Evolutionary conservation across 1,140 invertebrate species (phyloP), one percentile per base, ranked within the genome.

Genomic region (Pomacea maculata): DNA sequence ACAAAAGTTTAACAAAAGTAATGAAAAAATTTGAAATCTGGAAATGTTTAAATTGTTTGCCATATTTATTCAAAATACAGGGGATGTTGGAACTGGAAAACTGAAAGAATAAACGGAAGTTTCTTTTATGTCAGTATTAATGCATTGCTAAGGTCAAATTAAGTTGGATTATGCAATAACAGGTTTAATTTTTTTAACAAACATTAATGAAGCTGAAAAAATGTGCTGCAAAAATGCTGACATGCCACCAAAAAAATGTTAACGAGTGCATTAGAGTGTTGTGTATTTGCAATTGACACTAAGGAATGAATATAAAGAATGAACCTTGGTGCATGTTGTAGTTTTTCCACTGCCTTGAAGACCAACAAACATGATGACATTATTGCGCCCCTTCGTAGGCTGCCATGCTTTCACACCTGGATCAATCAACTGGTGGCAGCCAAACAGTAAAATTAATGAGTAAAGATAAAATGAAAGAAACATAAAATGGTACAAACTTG

Each of bases 341-440:
- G 99, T 99, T 94, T 99, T 99, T 87, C 99, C 99, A 83, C 97
- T 98, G 84, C 99, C 99, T 86, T 94, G 98, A 3, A 99, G 93
- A 90, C 99, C 99, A 80, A 99, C 99, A 94, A 99, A 99, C 99
- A 99, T 99, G 84, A 99, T 97, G 19, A 99, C 93, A 93, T 99
- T 99, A 72, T 96, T 94, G 88, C 95, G 95, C 67, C 97, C 98
- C 94, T 99, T 99, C 0, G 96, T 93, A 82, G 99, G 99, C 86
- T 97, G 96, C 93, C 97, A 99, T 14, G 98, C 96, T 92, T 99
- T 99, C 3, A 99, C 98, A 79, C 97, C 97, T 80, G 99, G 98
- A 93, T 99, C 99, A 78, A 99, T 97, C 29, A 99, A 92, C 96
- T 98, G 89, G 12, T 83, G 77, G 64, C 72, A 61, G 25, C 6